Evolutionary conservation across 1,140 invertebrate genomes (phyloP).

Genomic region (Drosophila kohkoa): DNA sequence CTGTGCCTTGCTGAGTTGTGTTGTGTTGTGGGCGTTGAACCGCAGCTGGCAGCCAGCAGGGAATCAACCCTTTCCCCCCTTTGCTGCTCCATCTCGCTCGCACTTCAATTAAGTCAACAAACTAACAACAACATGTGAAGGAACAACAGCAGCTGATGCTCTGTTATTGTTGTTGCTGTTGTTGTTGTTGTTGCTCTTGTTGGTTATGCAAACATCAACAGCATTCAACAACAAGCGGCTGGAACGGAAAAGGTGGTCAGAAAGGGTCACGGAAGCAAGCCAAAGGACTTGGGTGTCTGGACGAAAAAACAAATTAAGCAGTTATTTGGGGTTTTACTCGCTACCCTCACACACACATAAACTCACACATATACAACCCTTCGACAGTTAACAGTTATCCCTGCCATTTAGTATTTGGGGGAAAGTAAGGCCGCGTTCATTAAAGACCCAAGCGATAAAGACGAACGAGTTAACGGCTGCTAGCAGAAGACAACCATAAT

Average conservation of each 20-base stretch:
- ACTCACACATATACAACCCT: conserved; percentile 13
- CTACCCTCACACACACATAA: conserved; percentile 21
- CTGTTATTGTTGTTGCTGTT: not conserved
- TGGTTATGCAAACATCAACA: conserved; percentile 51
- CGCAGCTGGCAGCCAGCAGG: conserved; percentile 61
- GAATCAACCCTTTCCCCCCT: not conserved
- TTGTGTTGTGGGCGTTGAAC: conserved; percentile 56
- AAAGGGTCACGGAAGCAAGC: conserved; percentile 37
- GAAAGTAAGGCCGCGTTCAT: conserved; percentile 28
- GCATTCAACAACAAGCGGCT: conserved; percentile 41
- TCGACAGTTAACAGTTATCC: conserved; percentile 26
- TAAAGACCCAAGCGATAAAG: conserved; percentile 43
- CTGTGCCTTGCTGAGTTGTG: no score
- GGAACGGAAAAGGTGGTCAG: conserved; percentile 28
- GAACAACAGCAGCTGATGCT: conserved; percentile 52
- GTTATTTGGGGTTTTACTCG: conserved; percentile 74
- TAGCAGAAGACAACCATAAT: conserved; percentile 11
- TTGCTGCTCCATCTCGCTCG: not conserved
- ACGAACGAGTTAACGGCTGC: conserved; percentile 24
- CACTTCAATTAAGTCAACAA: conserved; percentile 68
- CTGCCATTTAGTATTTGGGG: conserved; percentile 25
- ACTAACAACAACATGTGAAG: conserved; percentile 66
- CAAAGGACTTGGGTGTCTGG: conserved; percentile 15
- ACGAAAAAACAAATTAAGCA: conserved; percentile 78
- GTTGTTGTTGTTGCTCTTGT: not conserved